Percentiles rank a stretch among this genome's conserved stretches.
phyloP scores from a whole-genome alignment of 2,888 invertebrate species.

The Ophonus ardosiacus region DNA sequence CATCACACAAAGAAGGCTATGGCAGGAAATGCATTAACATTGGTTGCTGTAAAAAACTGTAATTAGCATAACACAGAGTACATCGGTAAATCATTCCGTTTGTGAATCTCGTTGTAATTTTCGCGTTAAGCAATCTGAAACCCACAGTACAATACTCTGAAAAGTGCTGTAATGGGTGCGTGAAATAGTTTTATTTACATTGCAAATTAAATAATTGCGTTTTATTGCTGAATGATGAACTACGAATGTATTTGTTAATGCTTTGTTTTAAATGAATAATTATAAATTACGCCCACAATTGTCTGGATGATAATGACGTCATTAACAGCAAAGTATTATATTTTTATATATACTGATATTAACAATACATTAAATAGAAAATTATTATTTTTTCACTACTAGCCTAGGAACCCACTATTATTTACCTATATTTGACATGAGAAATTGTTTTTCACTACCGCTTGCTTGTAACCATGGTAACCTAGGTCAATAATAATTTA shows the following conservation, averaged over 20 bases:
- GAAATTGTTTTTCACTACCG: too few relatives aligned
- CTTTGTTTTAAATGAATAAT: conserved; percentile 4
- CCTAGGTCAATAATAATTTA: too few relatives aligned
- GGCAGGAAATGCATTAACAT: conserved; percentile 26
- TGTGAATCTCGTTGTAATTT: not conserved
- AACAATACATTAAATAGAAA: too few relatives aligned
- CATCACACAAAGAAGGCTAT: conserved; percentile 4
- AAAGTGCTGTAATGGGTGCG: conserved; percentile 1
- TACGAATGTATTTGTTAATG: not conserved
- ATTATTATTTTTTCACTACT: too few relatives aligned
- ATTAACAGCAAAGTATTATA: too few relatives aligned
- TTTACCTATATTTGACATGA: too few relatives aligned
- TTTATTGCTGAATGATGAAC: not conserved
- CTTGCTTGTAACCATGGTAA: too few relatives aligned
- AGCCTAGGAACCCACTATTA: too few relatives aligned
- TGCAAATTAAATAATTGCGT: conserved; percentile 11
- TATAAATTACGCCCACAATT: not conserved
- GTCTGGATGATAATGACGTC: not conserved
- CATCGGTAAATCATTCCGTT: conserved; percentile 21
- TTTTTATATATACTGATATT: too few relatives aligned
- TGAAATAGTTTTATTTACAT: conserved; percentile 9
- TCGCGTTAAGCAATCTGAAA: not conserved
- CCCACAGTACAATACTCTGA: conserved; percentile 9
- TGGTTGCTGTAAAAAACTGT: not conserved
- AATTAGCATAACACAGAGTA: conserved; percentile 22